Percentiles rank a stretch among this genome's conserved stretches.
phyloP scores from a whole-genome alignment of 2,797 vertebrate species.

The Falco columbarius region DNA sequence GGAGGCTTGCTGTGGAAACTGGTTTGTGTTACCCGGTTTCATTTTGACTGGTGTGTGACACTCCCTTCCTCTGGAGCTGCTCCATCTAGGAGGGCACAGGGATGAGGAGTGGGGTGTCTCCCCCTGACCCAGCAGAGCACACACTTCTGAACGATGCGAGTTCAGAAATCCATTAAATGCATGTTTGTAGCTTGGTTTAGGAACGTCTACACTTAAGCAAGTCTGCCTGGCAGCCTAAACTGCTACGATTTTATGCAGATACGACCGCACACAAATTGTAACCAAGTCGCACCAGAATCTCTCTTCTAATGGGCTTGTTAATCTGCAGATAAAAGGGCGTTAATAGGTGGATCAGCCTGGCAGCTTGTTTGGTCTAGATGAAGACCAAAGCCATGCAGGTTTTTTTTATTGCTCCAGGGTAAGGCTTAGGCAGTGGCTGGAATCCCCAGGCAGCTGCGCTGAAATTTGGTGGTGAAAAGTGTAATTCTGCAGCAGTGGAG shows the following conservation, averaged over 20 bases:
- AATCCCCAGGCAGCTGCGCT: background rate
- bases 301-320: background rate
- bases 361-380: background rate
- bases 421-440: background rate
- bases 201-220: background rate
- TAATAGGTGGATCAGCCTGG: background rate
- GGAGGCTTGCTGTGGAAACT: background rate
- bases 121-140: background rate
- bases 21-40: background rate
- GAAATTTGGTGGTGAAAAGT: background rate
- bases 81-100: background rate
- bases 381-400: background rate
- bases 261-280: background rate
- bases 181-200: background rate
- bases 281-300: background rate
- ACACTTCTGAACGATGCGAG: background rate
- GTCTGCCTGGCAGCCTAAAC: background rate
- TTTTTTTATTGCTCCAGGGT: background rate
- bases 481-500: background rate
- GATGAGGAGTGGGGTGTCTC: background rate
- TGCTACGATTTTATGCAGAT: rapidly evolving
- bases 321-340: background rate
- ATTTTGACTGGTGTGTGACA: background rate
- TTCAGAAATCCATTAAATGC: rapidly evolving
- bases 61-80: background rate